Evolutionary conservation across 2,113 vertebrate species (phyloP).

Genomic region (Haemorhous mexicanus): DNA sequence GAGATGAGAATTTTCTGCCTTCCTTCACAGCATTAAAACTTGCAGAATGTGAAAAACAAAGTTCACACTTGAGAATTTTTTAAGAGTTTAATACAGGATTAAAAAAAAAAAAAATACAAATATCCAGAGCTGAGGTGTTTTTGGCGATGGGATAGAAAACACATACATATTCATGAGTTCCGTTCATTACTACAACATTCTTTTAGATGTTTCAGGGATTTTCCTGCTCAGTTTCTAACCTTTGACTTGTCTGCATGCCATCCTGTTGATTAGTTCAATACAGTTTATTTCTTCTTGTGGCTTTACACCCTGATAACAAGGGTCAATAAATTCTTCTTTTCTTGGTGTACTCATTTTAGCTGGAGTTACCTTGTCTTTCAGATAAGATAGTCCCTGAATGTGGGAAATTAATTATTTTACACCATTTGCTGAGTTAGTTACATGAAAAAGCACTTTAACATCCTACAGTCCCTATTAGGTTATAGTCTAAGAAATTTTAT

Average conservation of each 20-base stretch:
- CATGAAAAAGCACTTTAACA: neutral
- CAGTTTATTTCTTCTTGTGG: neutral
- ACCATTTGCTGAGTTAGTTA: neutral
- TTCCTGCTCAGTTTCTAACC: neutral
- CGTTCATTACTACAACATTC: neutral
- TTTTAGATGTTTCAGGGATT: neutral
- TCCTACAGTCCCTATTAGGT: neutral
- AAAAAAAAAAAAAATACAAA: neutral
- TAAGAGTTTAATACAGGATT: neutral
- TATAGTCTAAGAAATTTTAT: neutral
- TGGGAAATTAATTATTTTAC: neutral
- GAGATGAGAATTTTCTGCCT: neutral
- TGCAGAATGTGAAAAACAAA: neutral
- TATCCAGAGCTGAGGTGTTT: neutral
- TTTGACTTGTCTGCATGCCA: neutral
- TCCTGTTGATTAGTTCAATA: neutral
- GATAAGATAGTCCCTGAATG: neutral
- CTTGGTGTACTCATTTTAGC: neutral
- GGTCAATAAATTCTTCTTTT: neutral
- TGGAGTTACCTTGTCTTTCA: neutral
- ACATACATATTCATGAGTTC: neutral
- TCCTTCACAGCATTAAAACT: neutral
- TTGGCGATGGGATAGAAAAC: neutral
- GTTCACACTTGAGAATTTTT: neutral
- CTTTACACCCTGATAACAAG: neutral